Percentiles rank a stretch among this genome's conserved stretches.
phyloP scores from a whole-genome alignment of 2,113 vertebrate genomes.

The Elgaria multicarinata region DNA sequence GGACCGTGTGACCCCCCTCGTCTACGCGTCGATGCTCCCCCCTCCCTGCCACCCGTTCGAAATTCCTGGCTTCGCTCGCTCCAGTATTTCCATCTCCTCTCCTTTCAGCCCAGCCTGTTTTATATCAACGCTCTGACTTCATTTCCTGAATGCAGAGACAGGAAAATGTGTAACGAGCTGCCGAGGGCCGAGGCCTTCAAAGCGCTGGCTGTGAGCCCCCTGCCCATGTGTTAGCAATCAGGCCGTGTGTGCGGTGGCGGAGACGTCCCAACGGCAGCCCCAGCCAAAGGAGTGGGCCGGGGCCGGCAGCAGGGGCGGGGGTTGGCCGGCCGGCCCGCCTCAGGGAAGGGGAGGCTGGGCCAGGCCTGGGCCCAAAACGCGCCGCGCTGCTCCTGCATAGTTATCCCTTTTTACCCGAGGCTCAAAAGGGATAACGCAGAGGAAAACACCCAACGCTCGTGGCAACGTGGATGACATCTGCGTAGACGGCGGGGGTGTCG shows the following conservation, averaged over 20 bases:
- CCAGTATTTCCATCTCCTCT: slow-evolving; percentile 62
- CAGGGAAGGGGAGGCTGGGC: not conserved
- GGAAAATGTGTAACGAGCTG: slow-evolving; percentile 61
- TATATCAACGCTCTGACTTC: slow-evolving; percentile 82
- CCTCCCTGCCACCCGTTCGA: not conserved
- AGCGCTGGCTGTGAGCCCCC: slow-evolving; percentile 65
- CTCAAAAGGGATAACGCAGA: not conserved
- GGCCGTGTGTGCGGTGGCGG: slow-evolving; percentile 58
- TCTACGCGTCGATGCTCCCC: slow-evolving; percentile 20
- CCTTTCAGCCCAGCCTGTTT: slow-evolving; percentile 70
- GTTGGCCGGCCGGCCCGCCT: not conserved
- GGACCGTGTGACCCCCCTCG: not conserved
- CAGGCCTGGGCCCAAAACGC: slow-evolving; percentile 16
- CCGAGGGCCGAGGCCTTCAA: slow-evolving; percentile 71
- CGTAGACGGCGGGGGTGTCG: not conserved
- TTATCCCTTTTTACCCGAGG: not conserved
- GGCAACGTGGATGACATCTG: not conserved
- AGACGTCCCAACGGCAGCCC: slow-evolving; percentile 40
- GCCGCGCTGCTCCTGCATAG: not conserved
- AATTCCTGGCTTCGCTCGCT: slow-evolving; percentile 26
- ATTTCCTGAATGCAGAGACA: slow-evolving; percentile 79
- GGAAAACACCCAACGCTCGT: not conserved
- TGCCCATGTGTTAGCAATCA: slow-evolving; percentile 78
- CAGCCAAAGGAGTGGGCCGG: slow-evolving; percentile 50
- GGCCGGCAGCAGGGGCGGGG: slow-evolving; percentile 39